Base-by-base conservation (phyloP, 1,140 invertebrate genomes). In the Pomacea maculata region DNA sequence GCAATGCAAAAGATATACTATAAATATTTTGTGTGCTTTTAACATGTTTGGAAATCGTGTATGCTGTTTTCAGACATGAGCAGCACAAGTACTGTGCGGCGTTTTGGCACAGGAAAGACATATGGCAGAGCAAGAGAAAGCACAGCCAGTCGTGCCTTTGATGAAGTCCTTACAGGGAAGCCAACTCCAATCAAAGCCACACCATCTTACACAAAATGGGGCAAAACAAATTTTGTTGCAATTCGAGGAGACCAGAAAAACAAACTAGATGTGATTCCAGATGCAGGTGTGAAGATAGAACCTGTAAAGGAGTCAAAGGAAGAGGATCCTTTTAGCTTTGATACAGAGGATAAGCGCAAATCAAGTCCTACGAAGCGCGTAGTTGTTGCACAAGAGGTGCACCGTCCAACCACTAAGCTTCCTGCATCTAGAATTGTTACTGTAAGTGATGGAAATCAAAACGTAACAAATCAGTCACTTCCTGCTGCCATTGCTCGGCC, bases 311-410 rank as follows among this genome's bases (percentile, higher is more conserved):
- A 81, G 15, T 80, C 82, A 79, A 82, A 82, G 54, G 79, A 73
- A 10, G 80, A 83, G 29, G 87, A 88, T 82, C 84, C 84, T n/a
- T 88, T 88, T 64, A 85, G 85, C 72, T 88, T 88, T 85, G 87
- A 87, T 65, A 80, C 81, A 67, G 87, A 86, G 54, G 86, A 86
- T 57, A 81, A 80, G 74, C 82, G 81, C 45, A 80, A 82, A 78
- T 57, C 61, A 57, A 79, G 76, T 55, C 79, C 75, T 17, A 80
- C 80, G 34, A 79, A 83, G 78, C 80, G 80, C 54, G 75, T 78
- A 52, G 78, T 71, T 14, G 65, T 71, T 57, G 57, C 70, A 19
- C 61, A 64, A 61, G 73, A 54, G 21, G 71, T 74, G 21, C 54
- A 73, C 29, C 71, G 70, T 73, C 45, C 81, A 65, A 64, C 65